These are phyloP conservation scores for Pempheris klunzingeri DNA, from an alignment of 2,797 vertebrate genomes.

Conservation along the genomic window DNA sequence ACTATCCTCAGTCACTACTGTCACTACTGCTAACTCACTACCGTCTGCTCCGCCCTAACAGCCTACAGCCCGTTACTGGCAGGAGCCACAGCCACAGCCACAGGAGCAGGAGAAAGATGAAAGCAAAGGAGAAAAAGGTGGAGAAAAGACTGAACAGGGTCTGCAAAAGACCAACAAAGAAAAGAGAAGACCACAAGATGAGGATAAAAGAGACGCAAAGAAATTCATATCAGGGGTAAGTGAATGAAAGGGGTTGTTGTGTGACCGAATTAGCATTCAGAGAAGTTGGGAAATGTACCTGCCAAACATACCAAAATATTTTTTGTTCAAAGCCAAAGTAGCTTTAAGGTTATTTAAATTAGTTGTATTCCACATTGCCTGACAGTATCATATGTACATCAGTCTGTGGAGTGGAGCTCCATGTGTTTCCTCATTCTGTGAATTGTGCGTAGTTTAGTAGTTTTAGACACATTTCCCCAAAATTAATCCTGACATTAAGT, in stretches of 20 bases:
- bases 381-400: not conserved
- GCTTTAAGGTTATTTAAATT: not conserved
- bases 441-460: no score
- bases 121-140: constrained; percentile 30
- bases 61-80: constrained; percentile 82
- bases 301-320: not conserved
- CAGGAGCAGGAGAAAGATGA: constrained; percentile 21
- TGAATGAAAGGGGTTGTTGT: not conserved
- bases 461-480: not conserved
- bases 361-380: not conserved
- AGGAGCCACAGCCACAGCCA: constrained; percentile 55
- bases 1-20: not conserved
- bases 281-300: not conserved
- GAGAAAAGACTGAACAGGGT: not conserved
- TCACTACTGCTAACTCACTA: not conserved
- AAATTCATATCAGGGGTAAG: constrained; percentile 75
- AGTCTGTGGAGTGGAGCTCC: no score
- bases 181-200: constrained; percentile 48
- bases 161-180: not conserved
- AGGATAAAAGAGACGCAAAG: constrained; percentile 26
- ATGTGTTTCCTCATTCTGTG: no score
- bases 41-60: constrained; percentile 28
- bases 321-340: not conserved
- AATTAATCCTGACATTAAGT: not conserved
- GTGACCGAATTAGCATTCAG: not conserved